phyloP scores from a whole-genome alignment of 2,113 vertebrate species.

The Willisornis vidua region DNA sequence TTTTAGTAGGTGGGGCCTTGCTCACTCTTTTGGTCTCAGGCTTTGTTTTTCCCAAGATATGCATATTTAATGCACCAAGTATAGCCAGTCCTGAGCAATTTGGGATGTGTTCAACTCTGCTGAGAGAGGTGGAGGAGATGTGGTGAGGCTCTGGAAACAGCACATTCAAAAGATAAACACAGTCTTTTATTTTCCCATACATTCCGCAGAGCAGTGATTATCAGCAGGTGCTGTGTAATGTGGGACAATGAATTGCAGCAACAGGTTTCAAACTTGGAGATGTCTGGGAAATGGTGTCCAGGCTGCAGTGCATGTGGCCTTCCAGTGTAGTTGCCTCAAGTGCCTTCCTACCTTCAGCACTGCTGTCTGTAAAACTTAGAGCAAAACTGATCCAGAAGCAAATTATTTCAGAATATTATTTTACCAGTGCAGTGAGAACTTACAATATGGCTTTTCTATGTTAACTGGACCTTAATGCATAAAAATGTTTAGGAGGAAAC shows the following conservation, averaged over 20 bases:
- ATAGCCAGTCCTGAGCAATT: not conserved
- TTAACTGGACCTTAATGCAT: not conserved
- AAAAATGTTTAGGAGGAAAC: not conserved
- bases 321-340: not conserved
- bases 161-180: not conserved
- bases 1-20: not conserved
- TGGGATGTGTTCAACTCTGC: not conserved
- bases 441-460: not conserved
- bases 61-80: not conserved
- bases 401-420: not conserved
- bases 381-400: not conserved
- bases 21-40: not conserved
- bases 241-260: not conserved
- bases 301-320: not conserved
- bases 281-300: not conserved
- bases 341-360: not conserved
- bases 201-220: not conserved
- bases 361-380: not conserved
- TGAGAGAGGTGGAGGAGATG: not conserved
- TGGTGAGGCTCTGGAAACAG: not conserved
- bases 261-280: not conserved
- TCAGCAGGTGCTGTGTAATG: not conserved
- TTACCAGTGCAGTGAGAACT: not conserved
- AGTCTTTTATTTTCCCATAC: not conserved
- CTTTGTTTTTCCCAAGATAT: not conserved